phyloP scores from a whole-genome alignment of 2,113 vertebrate genomes.

The Uropsilus gracilis region DNA sequence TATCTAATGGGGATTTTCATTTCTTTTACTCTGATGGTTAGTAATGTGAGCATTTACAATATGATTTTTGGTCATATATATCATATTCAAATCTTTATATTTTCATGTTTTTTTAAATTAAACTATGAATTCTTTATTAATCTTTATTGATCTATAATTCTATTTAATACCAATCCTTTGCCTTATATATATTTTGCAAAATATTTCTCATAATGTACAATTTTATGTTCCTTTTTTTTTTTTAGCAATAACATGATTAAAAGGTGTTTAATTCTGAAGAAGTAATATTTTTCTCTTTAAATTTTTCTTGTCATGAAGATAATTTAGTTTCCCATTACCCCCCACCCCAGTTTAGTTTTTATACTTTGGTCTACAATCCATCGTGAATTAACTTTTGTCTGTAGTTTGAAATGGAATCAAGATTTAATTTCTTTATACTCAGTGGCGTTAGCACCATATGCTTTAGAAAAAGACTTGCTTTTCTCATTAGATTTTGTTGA shows the following conservation, averaged over 20 bases:
- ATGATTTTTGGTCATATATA: neutral
- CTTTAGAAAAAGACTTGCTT: neutral
- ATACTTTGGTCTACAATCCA: neutral
- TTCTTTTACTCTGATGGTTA: neutral
- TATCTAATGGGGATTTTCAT: neutral
- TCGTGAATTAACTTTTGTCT: neutral
- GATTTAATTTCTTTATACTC: neutral
- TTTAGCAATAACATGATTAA: neutral
- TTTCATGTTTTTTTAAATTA: neutral
- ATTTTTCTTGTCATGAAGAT: neutral
- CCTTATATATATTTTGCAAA: neutral
- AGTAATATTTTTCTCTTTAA: neutral
- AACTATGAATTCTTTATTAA: conserved; percentile 12
- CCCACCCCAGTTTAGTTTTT: neutral
- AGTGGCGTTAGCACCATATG: neutral
- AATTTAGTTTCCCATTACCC: neutral
- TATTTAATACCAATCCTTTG: neutral
- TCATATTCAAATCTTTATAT: neutral
- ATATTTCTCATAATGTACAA: neutral
- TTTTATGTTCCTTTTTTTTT: neutral
- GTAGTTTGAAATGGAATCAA: neutral
- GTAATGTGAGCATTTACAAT: neutral
- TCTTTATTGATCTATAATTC: no score
- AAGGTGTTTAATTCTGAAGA: conserved; percentile 6
- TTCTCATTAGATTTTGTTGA: neutral